Conservation (phyloP, 2,797 vertebrate species). For the Helostoma temminkii region DNA sequence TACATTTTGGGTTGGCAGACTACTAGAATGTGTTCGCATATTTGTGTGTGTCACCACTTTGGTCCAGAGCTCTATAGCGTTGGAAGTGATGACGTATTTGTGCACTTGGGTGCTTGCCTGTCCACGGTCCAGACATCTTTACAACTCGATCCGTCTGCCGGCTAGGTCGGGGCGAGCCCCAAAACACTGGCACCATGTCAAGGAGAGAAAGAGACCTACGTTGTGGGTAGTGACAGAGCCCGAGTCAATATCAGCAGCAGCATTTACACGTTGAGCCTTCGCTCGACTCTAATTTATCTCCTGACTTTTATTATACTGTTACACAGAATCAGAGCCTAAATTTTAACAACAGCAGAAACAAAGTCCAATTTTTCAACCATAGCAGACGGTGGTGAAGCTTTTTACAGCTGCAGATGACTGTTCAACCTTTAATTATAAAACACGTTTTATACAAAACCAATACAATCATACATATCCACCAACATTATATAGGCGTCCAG, state of each 20-base stretch:
- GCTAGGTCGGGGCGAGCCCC: slow-evolving; percentile 37
- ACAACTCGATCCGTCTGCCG: slow-evolving; percentile 60
- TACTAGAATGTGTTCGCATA: neutral
- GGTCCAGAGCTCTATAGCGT: slow-evolving; percentile 32
- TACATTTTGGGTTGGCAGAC: slow-evolving; percentile 18
- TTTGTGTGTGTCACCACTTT: neutral
- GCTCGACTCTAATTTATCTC: slow-evolving; percentile 26
- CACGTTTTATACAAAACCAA: neutral
- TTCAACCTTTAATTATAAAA: neutral
- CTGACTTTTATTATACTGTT: slow-evolving; percentile 11
- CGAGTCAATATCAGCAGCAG: slow-evolving; percentile 30
- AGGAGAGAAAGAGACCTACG: slow-evolving; percentile 11
- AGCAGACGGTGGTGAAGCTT: neutral
- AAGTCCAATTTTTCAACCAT: slow-evolving; percentile 18
- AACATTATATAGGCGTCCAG: too few species aligned
- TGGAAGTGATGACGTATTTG: slow-evolving; percentile 43
- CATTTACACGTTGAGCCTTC: slow-evolving; percentile 17
- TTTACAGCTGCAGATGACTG: neutral
- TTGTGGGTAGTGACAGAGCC: slow-evolving; percentile 18
- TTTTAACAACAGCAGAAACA: slow-evolving; percentile 17
- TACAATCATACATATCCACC: too few species aligned
- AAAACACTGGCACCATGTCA: slow-evolving; percentile 64
- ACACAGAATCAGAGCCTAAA: slow-evolving; percentile 16
- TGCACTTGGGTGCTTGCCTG: slow-evolving; percentile 52
- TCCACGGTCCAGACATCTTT: slow-evolving; percentile 60